Conservation (phyloP, 2,888 invertebrate genomes). For the Eupsilia transversa region DNA sequence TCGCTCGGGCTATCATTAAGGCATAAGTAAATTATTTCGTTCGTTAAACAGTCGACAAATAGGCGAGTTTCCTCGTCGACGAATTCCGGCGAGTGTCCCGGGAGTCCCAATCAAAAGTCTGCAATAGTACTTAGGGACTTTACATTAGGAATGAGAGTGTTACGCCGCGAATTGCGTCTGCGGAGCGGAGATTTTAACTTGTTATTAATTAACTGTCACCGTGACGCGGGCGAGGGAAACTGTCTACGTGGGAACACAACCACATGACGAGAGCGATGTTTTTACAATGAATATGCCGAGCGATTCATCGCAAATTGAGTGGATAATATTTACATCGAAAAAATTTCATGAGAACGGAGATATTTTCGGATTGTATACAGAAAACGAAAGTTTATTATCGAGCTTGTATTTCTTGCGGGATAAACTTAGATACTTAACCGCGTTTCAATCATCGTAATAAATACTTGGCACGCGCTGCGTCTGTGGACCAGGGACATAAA, state of each 20-base stretch:
- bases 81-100: constrained; percentile 59
- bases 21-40: constrained; percentile 76
- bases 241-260: constrained; percentile 72
- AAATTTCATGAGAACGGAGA: constrained; percentile 59
- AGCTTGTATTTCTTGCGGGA: constrained; percentile 49
- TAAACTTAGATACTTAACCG: constrained; percentile 60
- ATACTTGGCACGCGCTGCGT: constrained; percentile 62
- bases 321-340: constrained; percentile 69
- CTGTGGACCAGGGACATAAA: constrained; percentile 49
- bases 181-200: constrained; percentile 76
- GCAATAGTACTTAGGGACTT: constrained; percentile 78
- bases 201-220: constrained; percentile 82
- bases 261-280: constrained; percentile 74
- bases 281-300: constrained; percentile 66
- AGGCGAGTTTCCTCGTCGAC: constrained; percentile 62
- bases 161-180: constrained; percentile 68
- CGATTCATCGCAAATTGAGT: constrained; percentile 74
- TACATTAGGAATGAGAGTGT: constrained; percentile 71
- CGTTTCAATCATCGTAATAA: constrained; percentile 62
- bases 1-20: constrained; percentile 73
- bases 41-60: constrained; percentile 72
- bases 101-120: constrained; percentile 80
- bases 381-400: constrained; percentile 54
- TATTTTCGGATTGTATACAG: constrained; percentile 40
- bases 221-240: constrained; percentile 55